Conservation (phyloP, 1,140 invertebrate genomes). For the Drosophila setifemur region DNA sequence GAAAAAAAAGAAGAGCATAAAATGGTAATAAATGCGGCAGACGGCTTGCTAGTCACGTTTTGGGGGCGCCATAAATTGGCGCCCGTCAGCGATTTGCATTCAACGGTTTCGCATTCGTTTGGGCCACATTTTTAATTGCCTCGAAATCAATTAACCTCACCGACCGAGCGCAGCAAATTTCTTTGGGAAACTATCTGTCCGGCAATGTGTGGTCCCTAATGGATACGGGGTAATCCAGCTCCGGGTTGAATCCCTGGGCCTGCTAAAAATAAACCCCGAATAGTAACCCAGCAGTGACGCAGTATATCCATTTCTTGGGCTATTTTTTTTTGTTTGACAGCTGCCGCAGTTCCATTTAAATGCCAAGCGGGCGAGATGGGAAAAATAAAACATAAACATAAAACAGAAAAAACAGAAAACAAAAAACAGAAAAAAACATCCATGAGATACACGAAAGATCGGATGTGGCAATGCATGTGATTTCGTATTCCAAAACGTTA, state of each 20-base stretch:
- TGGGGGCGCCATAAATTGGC: constrained; percentile 72
- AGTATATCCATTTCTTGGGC: constrained; percentile 25
- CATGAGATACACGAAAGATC: constrained; percentile 17
- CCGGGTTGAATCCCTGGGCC: no score
- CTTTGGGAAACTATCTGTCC: neutral
- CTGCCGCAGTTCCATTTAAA: constrained; percentile 49
- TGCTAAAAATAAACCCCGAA: constrained; percentile 28
- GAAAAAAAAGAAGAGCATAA: constrained; percentile 19
- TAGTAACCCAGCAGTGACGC: constrained; percentile 4
- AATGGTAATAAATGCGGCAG: constrained; percentile 37
- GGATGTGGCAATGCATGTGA: constrained; percentile 32
- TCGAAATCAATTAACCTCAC: constrained; percentile 25
- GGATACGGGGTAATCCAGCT: no score
- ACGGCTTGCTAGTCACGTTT: constrained; percentile 70
- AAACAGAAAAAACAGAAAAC: constrained; percentile 7
- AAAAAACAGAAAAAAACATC: constrained; percentile 2
- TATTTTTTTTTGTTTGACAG: constrained; percentile 49
- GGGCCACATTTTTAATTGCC: constrained; percentile 56
- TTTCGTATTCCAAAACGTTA: constrained; percentile 64
- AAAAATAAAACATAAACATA: no score
- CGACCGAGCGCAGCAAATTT: neutral
- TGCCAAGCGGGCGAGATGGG: constrained; percentile 14
- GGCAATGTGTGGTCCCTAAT: constrained; percentile 19
- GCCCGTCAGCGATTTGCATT: constrained; percentile 64
- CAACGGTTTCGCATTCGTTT: constrained; percentile 52